phyloP scores from a whole-genome alignment of 2,113 vertebrate species.

The Ibidorhyncha struthersii region DNA sequence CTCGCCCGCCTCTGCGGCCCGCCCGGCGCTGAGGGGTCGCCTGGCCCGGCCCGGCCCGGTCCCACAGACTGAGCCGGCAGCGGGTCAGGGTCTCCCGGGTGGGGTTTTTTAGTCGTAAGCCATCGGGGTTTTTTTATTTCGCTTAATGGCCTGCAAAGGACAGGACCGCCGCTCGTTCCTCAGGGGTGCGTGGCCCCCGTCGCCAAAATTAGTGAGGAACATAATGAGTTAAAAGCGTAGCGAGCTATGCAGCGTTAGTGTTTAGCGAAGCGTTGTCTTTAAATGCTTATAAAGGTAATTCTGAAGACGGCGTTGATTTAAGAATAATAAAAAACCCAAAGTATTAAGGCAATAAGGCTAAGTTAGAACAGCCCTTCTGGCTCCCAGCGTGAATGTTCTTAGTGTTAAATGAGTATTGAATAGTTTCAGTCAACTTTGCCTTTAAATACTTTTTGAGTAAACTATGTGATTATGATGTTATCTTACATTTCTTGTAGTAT shows the following conservation, averaged over 20 bases:
- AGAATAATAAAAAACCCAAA: neutral
- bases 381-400: rapidly evolving
- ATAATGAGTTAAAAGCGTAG: neutral
- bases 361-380: neutral
- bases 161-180: rapidly evolving
- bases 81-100: neutral
- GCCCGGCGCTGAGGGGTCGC: too few species aligned
- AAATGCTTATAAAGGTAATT: too few species aligned
- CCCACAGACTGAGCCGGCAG: rapidly evolving
- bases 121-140: rapidly evolving
- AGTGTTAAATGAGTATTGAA: rapidly evolving
- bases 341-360: rapidly evolving
- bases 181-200: rapidly evolving
- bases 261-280: rapidly evolving
- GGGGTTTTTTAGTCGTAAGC: neutral
- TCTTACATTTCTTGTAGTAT: rapidly evolving
- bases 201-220: rapidly evolving
- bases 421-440: neutral
- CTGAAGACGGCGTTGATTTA: too few species aligned
- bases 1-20: too few species aligned
- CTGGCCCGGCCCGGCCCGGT: neutral
- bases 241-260: rapidly evolving
- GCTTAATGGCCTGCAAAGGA: rapidly evolving
- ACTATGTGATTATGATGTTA: rapidly evolving
- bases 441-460: neutral